Conservation (phyloP, 1,140 invertebrate genomes). For the Acyrthosiphon pisum region DNA sequence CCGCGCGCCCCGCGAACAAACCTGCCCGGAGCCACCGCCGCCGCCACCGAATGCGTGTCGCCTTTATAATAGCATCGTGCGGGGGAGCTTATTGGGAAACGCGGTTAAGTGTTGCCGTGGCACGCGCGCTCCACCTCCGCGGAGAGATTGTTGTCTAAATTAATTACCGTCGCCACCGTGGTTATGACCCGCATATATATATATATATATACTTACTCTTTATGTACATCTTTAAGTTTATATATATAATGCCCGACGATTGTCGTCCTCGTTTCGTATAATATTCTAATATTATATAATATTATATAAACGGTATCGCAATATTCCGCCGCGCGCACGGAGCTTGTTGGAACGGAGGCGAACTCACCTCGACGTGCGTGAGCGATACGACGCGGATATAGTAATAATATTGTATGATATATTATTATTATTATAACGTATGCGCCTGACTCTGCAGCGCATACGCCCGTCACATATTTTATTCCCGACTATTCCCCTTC, state of each 20-base stretch:
- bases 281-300: not conserved
- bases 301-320: not conserved
- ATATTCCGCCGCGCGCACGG: not conserved
- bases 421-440: not conserved
- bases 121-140: constrained; percentile 17
- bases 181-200: not conserved
- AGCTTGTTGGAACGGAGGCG: not conserved
- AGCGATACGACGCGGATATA: not conserved
- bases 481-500: not conserved
- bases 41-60: too few relatives aligned
- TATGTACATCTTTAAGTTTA: not conserved
- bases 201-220: not conserved
- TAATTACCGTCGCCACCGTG: constrained; percentile 25
- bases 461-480: not conserved
- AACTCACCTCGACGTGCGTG: not conserved
- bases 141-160: constrained; percentile 38
- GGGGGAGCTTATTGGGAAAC: constrained; percentile 35
- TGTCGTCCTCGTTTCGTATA: not conserved
- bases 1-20: too few relatives aligned
- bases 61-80: not conserved
- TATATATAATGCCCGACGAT: too few relatives aligned
- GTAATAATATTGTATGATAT: not conserved
- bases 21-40: too few relatives aligned
- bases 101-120: constrained; percentile 47
- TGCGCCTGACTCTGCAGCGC: not conserved